Evolutionary conservation across 2,797 vertebrate genomes (phyloP).

Genomic region (Enteromius unitaeniatus): DNA sequence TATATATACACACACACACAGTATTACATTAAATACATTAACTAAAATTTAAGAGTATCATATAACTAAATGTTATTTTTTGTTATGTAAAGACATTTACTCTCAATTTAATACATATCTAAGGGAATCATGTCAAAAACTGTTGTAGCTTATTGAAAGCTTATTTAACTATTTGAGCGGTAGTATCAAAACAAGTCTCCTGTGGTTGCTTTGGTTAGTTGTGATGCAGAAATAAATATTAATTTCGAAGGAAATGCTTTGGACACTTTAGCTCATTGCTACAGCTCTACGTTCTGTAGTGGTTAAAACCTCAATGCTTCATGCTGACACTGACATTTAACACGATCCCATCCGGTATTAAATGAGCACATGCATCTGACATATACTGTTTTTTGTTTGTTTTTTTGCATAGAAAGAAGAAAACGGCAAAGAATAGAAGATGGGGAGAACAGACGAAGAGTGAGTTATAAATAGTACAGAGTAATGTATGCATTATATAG

Average conservation of each 20-base stretch:
- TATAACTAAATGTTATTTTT: background rate
- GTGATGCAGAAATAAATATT: background rate
- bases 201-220: background rate
- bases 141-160: too few species aligned
- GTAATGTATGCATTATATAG: background rate
- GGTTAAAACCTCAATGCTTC: background rate
- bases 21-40: background rate
- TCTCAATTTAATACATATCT: too few species aligned
- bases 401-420: conserved; percentile 86
- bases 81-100: background rate
- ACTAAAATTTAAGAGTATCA: background rate
- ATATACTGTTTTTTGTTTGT: background rate
- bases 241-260: background rate
- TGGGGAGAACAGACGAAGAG: conserved; percentile 92
- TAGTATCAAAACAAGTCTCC: background rate
- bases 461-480: background rate
- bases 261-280: background rate
- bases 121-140: too few species aligned
- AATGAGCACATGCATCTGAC: background rate
- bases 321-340: conserved; percentile 2
- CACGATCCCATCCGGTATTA: background rate
- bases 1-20: too few species aligned
- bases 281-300: background rate
- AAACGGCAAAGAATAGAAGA: conserved; percentile 94
- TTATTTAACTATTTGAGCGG: background rate